Evolutionary conservation across 2,797 vertebrate genomes (phyloP).

Genomic region (Threskiornis aethiopicus): DNA sequence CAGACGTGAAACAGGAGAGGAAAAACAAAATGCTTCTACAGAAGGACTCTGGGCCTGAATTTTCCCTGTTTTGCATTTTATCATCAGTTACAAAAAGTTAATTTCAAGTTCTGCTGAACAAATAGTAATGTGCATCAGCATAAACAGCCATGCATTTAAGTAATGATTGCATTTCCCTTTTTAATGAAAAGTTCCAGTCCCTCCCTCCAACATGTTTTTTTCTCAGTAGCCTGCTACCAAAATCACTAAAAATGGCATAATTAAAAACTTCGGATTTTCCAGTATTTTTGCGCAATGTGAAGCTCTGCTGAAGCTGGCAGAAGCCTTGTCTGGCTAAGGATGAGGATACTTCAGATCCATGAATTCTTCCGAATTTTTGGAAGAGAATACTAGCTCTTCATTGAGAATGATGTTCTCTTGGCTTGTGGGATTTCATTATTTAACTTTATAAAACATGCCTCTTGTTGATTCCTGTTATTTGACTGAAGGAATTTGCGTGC

Average conservation of each 20-base stretch:
- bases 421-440: neutral
- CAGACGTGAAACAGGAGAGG: neutral
- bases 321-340: neutral
- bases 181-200: neutral
- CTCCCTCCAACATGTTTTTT: neutral
- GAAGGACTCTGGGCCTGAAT: neutral
- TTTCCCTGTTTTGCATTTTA: neutral
- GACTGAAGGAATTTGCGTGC: conserved; percentile 41
- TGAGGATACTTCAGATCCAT: neutral
- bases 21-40: neutral
- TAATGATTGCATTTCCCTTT: neutral
- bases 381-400: neutral
- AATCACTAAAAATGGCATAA: neutral
- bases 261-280: neutral
- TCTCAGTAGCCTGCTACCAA: neutral
- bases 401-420: neutral
- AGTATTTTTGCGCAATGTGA: neutral
- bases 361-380: neutral
- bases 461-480: neutral
- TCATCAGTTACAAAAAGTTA: neutral
- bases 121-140: neutral
- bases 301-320: neutral
- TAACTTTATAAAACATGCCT: neutral
- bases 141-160: neutral
- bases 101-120: neutral